Evolutionary conservation across 2,888 invertebrate genomes (phyloP), one percentile per base, ranked within the genome.

Genomic region (Lasioglossum morio): DNA sequence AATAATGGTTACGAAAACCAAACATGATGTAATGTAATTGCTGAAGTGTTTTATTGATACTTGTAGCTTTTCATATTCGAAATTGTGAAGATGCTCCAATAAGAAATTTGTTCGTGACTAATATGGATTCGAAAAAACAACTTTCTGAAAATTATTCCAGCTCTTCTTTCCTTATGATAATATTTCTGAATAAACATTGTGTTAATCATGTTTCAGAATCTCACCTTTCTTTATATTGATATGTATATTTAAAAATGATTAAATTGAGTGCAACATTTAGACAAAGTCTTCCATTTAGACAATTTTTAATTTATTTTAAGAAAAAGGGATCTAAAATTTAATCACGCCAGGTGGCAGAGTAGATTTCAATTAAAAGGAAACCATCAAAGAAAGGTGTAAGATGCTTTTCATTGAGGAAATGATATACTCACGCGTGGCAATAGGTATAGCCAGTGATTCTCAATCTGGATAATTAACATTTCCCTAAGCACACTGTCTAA

Each of bases 1-100:
- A n/a, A 53, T 53, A 53, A 53, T 53, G 53, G 53, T n/a, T 53
- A 53, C 23, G n/a, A 53, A 53, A 53, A 53, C n/a, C 53, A 53
- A 53, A 53, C n/a, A 53, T n/a, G 10, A 53, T 53, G 53, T n/a
- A 57, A n/a, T 57, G 57, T 4, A n/a, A n/a, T 4, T 10, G 57
- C 7, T 57, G 57, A 57, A 57, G 57, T 57, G 8, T 57, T 57
- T 57, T 8, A 57, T n/a, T 57, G 57, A n/a, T 57, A 57, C n/a
- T 57, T 57, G 57, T 57, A 57, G 57, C n/a, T 57, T 57, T n/a
- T 57, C 57, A 57, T 57, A 57, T 57, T n/a, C n/a, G 57, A 57
- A 12, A 57, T 57, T 4, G 12, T n/a, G 12, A 53, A 23, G 8
- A 57, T 57, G n/a, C n/a, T 57, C n/a, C n/a, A n/a, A 46, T 46